Evolutionary conservation across 2,888 invertebrate species (phyloP), one percentile per base, ranked within the genome.

Genomic region (Deilephila porcellus): DNA sequence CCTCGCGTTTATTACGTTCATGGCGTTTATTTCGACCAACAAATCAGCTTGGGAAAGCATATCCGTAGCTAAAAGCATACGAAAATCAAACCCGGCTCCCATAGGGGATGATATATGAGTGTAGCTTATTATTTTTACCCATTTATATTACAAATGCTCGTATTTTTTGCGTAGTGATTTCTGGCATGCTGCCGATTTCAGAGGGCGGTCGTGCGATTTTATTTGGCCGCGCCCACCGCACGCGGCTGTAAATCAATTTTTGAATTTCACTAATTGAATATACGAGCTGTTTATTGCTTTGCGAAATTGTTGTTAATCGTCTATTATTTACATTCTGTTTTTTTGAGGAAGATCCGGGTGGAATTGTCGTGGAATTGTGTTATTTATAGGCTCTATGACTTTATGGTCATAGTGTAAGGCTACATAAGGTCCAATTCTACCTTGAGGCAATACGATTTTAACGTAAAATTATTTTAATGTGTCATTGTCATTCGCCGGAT

Each of bases 191-290:
- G 93, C 93, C 93, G 89, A 88, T 86, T 83, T 82, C 76, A 80
- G 85, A 83, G 80, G 85, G 80, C 78, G 74, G 82, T 83, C 87
- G 86, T 89, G 83, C 82, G 88, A 88, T 92, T 91, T 91, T 90
- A 91, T 92, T 91, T 86, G 85, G 81, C 85, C 88, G 83, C 78
- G 79, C 83, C 84, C 82, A 81, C 85, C 85, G 82, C 88, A 83
- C 81, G 79, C 77, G 75, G 79, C 78, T 77, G 83, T 93, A 93
- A 93, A 94, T 93, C 93, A 93, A 89, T 89, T 92, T 91, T 90
- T 91, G 91, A 91, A 92, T 93, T 74, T 91, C 91, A 91, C 90
- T 93, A 92, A 93, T 93, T 93, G 90, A 91, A 93, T 93, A 91
- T 92, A 93, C 89, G 89, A 86, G 83, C 90, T 91, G 92, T 92